These are phyloP conservation scores for Sinopyrophorus schimmeli DNA, from an alignment of 2,888 invertebrate species.

Conservation along the genomic window DNA sequence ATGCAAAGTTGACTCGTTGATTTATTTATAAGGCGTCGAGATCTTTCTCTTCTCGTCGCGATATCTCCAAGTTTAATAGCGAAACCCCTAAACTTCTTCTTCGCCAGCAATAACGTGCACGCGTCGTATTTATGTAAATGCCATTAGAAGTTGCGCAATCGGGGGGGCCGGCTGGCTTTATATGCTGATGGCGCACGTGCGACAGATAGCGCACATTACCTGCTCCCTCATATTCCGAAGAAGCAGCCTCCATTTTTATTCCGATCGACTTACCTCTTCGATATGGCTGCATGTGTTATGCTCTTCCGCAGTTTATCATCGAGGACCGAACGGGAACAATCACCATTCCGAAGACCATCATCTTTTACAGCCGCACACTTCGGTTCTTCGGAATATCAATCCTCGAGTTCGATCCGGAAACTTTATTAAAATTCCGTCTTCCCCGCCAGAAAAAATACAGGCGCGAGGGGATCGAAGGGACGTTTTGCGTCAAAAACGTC, in stretches of 20 bases:
- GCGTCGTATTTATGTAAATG: slow-evolving; percentile 38
- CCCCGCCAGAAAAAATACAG: too few relatives aligned
- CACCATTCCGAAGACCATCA: slow-evolving; percentile 46
- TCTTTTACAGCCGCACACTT: slow-evolving; percentile 40
- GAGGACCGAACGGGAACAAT: slow-evolving; percentile 44
- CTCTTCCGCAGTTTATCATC: slow-evolving; percentile 47
- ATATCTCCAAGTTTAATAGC: slow-evolving; percentile 16
- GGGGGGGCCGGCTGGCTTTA: slow-evolving; percentile 24
- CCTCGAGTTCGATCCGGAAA: slow-evolving; percentile 33
- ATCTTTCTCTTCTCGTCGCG: slow-evolving; percentile 13
- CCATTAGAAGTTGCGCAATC: slow-evolving; percentile 38
- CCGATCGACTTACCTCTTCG: slow-evolving; percentile 47
- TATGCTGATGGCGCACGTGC: slow-evolving; percentile 37
- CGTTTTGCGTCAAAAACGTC: too few relatives aligned
- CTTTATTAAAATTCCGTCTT: too few relatives aligned
- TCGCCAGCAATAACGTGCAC: slow-evolving; percentile 32
- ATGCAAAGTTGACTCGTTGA: slow-evolving; percentile 44
- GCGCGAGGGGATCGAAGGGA: too few relatives aligned
- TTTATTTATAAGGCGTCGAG: slow-evolving; percentile 46
- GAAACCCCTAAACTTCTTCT: slow-evolving; percentile 4
- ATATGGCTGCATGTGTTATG: slow-evolving; percentile 48
- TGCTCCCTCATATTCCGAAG: slow-evolving; percentile 6
- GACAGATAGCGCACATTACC: slow-evolving; percentile 32
- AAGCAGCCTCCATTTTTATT: slow-evolving; percentile 46
- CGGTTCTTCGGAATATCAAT: slow-evolving; percentile 35